A percentile compares a stretch with the other conserved stretches of the same genome.
Evolutionary conservation across 2,797 vertebrate species (phyloP).

Genomic region (Sebastiscus albofasciatus): DNA sequence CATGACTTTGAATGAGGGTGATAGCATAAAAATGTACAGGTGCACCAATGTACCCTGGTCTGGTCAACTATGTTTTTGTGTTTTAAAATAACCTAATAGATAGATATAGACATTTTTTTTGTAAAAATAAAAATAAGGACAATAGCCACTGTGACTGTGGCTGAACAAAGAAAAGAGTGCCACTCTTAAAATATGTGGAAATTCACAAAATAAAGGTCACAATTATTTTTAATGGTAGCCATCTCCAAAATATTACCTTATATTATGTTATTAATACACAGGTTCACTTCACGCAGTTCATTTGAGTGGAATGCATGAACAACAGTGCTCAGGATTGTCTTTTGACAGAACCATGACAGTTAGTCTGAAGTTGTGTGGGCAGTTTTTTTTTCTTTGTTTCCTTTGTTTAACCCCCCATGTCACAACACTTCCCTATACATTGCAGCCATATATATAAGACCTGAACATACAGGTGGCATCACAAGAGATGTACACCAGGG

Average conservation of each 20-base stretch:
- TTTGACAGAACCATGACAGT: background rate
- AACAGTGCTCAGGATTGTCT: background rate
- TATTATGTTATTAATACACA: background rate
- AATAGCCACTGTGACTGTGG: background rate
- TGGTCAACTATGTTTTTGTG: background rate
- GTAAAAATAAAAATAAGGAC: background rate
- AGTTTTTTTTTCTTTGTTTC: background rate
- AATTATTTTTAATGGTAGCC: background rate
- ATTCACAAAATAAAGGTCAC: background rate
- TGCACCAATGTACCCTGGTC: background rate
- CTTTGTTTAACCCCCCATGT: background rate
- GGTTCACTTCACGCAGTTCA: background rate
- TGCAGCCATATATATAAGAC: background rate
- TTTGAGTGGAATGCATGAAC: conserved; percentile 12
- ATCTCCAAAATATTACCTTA: background rate
- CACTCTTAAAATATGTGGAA: background rate
- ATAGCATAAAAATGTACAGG: background rate
- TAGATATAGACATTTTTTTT: too few species aligned
- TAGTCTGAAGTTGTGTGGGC: background rate
- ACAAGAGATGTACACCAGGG: background rate
- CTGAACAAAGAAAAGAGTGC: too few species aligned
- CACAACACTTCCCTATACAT: background rate
- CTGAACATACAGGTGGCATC: background rate
- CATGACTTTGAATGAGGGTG: background rate
- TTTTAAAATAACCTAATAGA: too few species aligned